phyloP scores from a whole-genome alignment of 1,140 invertebrate genomes.

The Pseudomyrmex pallidus region DNA sequence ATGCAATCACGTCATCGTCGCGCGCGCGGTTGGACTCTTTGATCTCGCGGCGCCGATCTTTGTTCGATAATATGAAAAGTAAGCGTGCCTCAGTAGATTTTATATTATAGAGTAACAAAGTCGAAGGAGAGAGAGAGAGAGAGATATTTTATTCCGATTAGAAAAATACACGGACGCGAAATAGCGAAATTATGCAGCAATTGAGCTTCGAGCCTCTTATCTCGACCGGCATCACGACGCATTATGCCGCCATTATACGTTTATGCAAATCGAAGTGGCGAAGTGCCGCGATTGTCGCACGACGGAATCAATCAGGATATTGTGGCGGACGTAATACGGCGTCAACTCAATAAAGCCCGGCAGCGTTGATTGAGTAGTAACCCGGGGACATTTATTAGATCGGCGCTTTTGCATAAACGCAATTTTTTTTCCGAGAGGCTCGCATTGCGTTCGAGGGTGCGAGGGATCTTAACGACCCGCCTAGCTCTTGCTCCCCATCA shows the following conservation, averaged over 20 bases:
- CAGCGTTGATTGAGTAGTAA: slow-evolving; percentile 62
- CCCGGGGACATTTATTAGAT: slow-evolving; percentile 45
- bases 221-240: background rate
- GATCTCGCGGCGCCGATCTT: slow-evolving; percentile 12
- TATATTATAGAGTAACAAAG: background rate
- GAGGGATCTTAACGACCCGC: slow-evolving; percentile 50
- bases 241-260: background rate
- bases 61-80: background rate
- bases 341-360: slow-evolving; percentile 42
- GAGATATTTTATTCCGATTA: background rate
- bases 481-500: slow-evolving; percentile 41
- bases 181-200: slow-evolving; percentile 1
- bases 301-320: slow-evolving; percentile 43
- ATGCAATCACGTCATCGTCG: slow-evolving; percentile 9
- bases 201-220: slow-evolving; percentile 4
- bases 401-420: slow-evolving; percentile 49
- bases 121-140: background rate
- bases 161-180: background rate
- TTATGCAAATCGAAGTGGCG: slow-evolving; percentile 17
- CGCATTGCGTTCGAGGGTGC: slow-evolving; percentile 23
- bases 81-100: too few relatives aligned
- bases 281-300: slow-evolving; percentile 11
- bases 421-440: slow-evolving; percentile 38
- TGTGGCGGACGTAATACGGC: slow-evolving; percentile 30
- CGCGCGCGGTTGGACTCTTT: slow-evolving; percentile 14